phyloP scores from a whole-genome alignment of 2,797 vertebrate genomes.

The Cyclopterus lumpus region DNA sequence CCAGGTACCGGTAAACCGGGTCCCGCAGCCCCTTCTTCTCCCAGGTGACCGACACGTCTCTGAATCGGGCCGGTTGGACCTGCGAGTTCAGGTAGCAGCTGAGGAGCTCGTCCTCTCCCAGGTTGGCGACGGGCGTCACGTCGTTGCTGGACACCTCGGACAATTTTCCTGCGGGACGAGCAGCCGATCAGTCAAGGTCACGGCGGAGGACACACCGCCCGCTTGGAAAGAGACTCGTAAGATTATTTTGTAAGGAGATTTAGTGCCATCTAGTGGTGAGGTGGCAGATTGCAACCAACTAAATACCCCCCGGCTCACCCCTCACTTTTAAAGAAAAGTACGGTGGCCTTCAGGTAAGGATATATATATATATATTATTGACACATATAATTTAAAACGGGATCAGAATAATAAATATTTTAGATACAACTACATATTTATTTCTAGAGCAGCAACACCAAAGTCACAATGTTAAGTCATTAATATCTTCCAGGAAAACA shows the following conservation, averaged over 20 bases:
- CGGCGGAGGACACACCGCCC: background rate
- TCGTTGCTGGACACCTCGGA: conserved; percentile 52
- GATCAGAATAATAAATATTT: background rate
- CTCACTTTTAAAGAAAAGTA: background rate
- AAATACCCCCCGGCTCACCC: background rate
- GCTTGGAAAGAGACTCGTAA: background rate
- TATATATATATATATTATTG: too few species aligned
- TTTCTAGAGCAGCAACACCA: background rate
- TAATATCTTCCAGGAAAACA: background rate
- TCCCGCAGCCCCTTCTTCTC: conserved; percentile 75
- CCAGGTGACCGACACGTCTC: conserved; percentile 83
- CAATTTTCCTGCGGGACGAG: conserved; percentile 24
- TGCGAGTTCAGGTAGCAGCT: conserved; percentile 65
- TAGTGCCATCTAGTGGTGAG: background rate
- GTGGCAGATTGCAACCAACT: background rate
- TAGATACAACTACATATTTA: too few species aligned
- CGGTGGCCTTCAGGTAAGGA: background rate
- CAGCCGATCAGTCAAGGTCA: background rate
- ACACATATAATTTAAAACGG: background rate
- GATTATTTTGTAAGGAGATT: background rate
- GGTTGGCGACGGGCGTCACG: conserved; percentile 65
- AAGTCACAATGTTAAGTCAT: background rate
- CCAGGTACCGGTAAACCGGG: conserved; percentile 82
- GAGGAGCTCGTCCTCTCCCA: conserved; percentile 67
- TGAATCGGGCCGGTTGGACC: background rate